Conservation (phyloP, 2,113 vertebrate genomes). For the Nettapus auritus region DNA sequence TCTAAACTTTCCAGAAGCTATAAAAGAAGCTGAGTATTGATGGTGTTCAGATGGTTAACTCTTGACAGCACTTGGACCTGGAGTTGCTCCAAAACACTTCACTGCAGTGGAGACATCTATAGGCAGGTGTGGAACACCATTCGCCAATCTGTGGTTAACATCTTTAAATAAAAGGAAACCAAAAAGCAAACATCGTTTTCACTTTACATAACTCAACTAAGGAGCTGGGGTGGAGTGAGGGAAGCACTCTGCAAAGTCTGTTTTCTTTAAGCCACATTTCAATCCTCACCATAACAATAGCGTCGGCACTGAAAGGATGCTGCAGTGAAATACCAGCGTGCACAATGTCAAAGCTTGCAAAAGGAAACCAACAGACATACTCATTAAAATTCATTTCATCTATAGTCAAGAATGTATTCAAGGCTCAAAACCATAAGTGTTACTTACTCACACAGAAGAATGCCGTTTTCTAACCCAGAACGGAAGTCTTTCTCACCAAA, state of each 20-base stretch:
- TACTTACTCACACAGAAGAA: slow-evolving; percentile 98
- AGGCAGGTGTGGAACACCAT: neutral
- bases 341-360: neutral
- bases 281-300: neutral
- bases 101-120: neutral
- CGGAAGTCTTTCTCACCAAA: slow-evolving; percentile 93
- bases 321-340: neutral
- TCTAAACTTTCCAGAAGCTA: slow-evolving; percentile 34
- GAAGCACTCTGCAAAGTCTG: neutral
- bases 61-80: neutral
- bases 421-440: neutral
- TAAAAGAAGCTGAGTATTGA: slow-evolving; percentile 33
- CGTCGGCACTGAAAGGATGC: neutral
- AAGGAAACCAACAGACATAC: neutral
- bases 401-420: neutral
- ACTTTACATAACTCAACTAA: neutral
- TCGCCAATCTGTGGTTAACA: slow-evolving; percentile 28
- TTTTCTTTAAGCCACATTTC: slow-evolving; percentile 28
- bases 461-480: slow-evolving; percentile 90
- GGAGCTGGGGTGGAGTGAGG: neutral
- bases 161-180: slow-evolving; percentile 40
- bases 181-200: neutral
- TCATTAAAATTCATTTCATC: neutral
- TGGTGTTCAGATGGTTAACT: slow-evolving; percentile 21
- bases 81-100: neutral